phyloP scores from a whole-genome alignment of 2,888 invertebrate genomes.

The Chalcis sispes region DNA sequence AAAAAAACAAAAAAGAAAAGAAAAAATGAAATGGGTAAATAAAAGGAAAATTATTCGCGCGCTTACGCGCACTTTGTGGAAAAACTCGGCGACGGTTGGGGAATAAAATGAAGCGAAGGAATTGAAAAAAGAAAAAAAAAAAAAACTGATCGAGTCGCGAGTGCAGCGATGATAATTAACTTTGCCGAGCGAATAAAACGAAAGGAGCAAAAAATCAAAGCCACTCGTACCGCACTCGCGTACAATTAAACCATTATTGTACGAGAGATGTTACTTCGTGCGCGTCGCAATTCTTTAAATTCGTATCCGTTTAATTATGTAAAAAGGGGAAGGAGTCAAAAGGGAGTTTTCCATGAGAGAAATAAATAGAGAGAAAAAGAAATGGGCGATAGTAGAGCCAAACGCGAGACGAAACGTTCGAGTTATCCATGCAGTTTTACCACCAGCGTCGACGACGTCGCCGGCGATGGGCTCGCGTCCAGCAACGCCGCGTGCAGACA shows the following conservation, averaged over 20 bases:
- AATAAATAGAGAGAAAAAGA: neutral
- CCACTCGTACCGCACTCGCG: no score
- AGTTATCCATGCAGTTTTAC: conserved; percentile 31
- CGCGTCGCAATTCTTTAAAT: neutral
- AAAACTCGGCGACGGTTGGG: no score
- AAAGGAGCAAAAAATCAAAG: no score
- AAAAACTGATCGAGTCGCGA: neutral
- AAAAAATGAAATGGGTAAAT: neutral
- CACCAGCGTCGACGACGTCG: neutral
- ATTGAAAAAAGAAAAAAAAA: no score
- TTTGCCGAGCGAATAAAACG: no score
- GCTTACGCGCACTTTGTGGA: no score
- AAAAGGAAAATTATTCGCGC: conserved; percentile 1
- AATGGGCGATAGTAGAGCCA: neutral
- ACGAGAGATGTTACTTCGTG: neutral
- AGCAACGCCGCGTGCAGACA: conserved; percentile 45
- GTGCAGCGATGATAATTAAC: no score
- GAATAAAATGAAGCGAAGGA: no score
- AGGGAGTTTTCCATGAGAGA: neutral
- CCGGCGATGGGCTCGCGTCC: conserved; percentile 40
- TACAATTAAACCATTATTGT: neutral
- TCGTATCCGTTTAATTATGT: neutral
- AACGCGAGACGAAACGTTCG: conserved; percentile 16
- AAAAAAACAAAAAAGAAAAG: neutral
- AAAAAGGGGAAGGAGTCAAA: no score